Conservation (phyloP, 2,113 vertebrate species). For the Numenius arquata region DNA sequence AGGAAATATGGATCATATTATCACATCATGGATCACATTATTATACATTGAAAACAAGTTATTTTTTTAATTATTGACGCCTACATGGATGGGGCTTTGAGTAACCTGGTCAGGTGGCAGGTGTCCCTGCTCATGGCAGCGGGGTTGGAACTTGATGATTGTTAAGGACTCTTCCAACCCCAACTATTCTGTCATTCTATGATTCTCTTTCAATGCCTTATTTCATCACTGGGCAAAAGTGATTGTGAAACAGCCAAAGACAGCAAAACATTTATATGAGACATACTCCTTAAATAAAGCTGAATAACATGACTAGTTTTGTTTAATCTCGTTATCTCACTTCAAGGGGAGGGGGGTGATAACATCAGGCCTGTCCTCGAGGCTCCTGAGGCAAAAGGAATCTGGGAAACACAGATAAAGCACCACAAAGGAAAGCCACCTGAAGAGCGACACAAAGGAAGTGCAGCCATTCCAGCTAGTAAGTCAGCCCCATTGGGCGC, state of each 20-base stretch:
- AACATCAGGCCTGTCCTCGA: too few species aligned
- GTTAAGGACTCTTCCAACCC: neutral
- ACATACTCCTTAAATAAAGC: neutral
- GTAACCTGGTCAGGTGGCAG: neutral
- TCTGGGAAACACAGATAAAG: too few species aligned
- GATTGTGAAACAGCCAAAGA: neutral
- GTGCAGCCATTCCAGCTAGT: too few species aligned
- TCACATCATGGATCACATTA: neutral
- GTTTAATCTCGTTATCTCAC: neutral
- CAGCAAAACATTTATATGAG: neutral
- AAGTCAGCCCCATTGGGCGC: too few species aligned
- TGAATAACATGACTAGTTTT: neutral
- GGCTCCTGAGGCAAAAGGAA: too few species aligned
- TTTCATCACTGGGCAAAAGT: neutral
- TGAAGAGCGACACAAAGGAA: too few species aligned
- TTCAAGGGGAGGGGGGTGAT: too few species aligned
- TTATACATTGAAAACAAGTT: neutral
- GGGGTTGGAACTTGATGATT: neutral
- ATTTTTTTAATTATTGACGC: neutral
- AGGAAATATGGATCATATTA: neutral
- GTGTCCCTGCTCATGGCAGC: neutral
- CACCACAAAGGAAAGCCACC: too few species aligned
- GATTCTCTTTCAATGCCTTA: neutral
- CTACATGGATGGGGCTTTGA: neutral
- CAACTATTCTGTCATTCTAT: neutral